Evolutionary conservation across 2,113 vertebrate species (phyloP).

Genomic region (Otus sunia): DNA sequence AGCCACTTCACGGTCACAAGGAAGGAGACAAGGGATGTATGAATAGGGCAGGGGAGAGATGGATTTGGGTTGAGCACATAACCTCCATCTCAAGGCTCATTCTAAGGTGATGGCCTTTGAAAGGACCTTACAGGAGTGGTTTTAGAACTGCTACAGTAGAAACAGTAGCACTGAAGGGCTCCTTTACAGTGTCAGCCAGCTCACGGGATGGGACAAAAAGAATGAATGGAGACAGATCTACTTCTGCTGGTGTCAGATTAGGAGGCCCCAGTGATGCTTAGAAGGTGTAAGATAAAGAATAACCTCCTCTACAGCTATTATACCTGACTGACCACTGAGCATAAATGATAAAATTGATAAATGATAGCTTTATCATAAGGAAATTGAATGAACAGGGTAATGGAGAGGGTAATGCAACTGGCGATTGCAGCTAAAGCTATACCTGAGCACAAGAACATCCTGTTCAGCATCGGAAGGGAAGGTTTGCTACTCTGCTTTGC

Average conservation of each 20-base stretch:
- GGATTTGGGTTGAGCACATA: not conserved
- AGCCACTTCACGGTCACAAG: not conserved
- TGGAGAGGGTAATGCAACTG: not conserved
- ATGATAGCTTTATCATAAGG: not conserved
- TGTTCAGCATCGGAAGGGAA: not conserved
- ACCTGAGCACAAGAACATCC: not conserved
- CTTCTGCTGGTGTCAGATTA: not conserved
- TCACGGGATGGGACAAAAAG: not conserved
- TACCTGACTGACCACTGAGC: not conserved
- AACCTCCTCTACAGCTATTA: not conserved
- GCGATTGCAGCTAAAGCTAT: not conserved
- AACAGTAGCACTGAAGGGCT: not conserved
- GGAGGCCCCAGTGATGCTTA: not conserved
- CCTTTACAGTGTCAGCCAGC: not conserved
- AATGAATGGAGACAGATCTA: not conserved
- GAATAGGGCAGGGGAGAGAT: not conserved
- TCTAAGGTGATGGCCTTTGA: not conserved
- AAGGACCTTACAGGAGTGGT: not conserved
- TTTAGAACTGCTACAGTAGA: not conserved
- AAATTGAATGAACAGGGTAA: not conserved
- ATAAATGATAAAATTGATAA: not conserved
- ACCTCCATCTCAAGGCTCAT: not conserved
- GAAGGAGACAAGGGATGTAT: not conserved
- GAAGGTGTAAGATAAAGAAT: not conserved
- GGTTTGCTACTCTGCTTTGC: not conserved